phyloP scores from a whole-genome alignment of 2,797 vertebrate genomes.

The Hybognathus amarus region DNA sequence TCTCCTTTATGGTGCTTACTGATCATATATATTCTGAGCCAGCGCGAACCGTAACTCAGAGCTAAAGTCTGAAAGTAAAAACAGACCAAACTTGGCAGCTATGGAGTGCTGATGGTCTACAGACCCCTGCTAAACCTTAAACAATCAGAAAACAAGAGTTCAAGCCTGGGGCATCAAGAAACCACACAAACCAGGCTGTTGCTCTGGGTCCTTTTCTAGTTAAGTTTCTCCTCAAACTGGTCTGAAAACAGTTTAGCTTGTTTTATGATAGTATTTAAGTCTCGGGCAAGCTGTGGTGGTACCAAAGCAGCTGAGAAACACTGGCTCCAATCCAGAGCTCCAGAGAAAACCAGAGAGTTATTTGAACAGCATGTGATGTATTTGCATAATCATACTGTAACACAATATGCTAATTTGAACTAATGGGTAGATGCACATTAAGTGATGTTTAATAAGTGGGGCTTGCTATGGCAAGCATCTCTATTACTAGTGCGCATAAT shows the following conservation, averaged over 20 bases:
- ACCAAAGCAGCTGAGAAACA: constrained; percentile 19
- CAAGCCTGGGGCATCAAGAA: constrained; percentile 62
- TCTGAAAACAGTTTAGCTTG: constrained; percentile 28
- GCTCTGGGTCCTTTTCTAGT: neutral
- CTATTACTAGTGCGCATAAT: neutral
- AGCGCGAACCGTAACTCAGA: constrained; percentile 54
- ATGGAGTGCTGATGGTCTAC: constrained; percentile 67
- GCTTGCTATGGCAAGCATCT: neutral
- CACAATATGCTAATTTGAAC: constrained; percentile 19
- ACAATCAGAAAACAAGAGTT: constrained; percentile 66
- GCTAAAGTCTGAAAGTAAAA: constrained; percentile 64
- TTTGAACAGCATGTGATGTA: constrained; percentile 7
- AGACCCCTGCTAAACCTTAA: constrained; percentile 64
- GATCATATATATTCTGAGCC: constrained; percentile 63
- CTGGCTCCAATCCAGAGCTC: neutral
- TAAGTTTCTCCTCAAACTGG: neutral
- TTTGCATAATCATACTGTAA: constrained; percentile 22
- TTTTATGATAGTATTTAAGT: neutral
- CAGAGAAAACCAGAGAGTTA: neutral
- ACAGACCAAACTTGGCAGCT: constrained; percentile 60
- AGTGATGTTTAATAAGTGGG: constrained; percentile 22
- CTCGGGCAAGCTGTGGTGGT: neutral
- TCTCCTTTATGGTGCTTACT: constrained; percentile 59
- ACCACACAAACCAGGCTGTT: constrained; percentile 60
- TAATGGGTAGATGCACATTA: constrained; percentile 29